Evolutionary conservation across 2,797 vertebrate genomes (phyloP).

Genomic region (Babyrousa celebensis): DNA sequence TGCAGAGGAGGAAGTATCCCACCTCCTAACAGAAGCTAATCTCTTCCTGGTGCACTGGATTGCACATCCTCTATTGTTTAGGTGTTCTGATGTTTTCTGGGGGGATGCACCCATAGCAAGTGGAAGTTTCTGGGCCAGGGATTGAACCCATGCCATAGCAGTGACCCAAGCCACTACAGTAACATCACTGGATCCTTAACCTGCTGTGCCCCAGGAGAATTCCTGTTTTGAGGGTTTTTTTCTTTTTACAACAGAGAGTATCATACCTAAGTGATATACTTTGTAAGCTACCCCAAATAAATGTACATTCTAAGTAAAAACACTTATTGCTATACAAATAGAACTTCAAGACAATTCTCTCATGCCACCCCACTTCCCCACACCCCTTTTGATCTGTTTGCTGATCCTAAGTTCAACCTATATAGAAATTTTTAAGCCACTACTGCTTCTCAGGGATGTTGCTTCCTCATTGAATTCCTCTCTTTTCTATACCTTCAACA

Average conservation of each 20-base stretch:
- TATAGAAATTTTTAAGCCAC: neutral
- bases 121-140: too few relatives aligned
- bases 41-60: neutral
- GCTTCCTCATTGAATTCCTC: constrained; percentile 1
- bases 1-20: neutral
- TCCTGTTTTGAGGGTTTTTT: neutral
- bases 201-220: too few relatives aligned
- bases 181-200: too few relatives aligned
- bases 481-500: constrained; percentile 21
- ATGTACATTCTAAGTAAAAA: neutral
- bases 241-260: neutral
- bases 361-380: neutral
- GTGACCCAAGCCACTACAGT: too few relatives aligned
- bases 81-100: neutral
- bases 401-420: neutral
- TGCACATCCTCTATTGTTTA: neutral
- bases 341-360: neutral
- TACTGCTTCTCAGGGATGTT: neutral
- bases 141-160: too few relatives aligned
- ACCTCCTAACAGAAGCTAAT: neutral
- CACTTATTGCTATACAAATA: neutral
- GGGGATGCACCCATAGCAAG: too few relatives aligned
- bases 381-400: neutral
- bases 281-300: constrained; percentile 5
- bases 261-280: neutral